Evolutionary conservation across 1,140 invertebrate genomes (phyloP).

Genomic region (Steinernema khuongi): DNA sequence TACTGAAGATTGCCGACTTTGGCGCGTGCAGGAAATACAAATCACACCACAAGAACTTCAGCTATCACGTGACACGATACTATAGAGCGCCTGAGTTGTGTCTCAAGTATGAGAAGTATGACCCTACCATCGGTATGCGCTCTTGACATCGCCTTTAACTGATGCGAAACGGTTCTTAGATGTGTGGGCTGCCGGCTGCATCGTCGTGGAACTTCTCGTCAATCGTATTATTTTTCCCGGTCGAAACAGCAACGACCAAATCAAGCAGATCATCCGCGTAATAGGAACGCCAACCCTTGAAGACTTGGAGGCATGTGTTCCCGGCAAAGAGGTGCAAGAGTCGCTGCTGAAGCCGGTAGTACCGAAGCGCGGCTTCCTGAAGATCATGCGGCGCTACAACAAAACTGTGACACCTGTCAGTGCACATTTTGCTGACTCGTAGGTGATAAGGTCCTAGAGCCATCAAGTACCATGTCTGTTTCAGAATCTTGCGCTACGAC

Average conservation of each 20-base stretch:
- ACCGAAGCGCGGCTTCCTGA: slow-evolving; percentile 26
- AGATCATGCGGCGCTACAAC: slow-evolving; percentile 34
- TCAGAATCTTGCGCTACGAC: slow-evolving; percentile 35
- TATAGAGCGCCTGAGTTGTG: slow-evolving; percentile 34
- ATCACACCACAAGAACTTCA: slow-evolving; percentile 1
- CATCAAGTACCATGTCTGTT: not conserved
- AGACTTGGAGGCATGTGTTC: slow-evolving; percentile 28
- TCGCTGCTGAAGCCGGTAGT: slow-evolving; percentile 7
- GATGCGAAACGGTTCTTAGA: slow-evolving; percentile 62
- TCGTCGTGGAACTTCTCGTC: slow-evolving; percentile 94
- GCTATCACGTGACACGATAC: slow-evolving; percentile 34
- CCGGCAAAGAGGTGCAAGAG: slow-evolving; percentile 18
- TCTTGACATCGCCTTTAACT: not conserved
- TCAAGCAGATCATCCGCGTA: slow-evolving; percentile 32
- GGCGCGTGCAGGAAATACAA: slow-evolving; percentile 26
- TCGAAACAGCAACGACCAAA: slow-evolving; percentile 62
- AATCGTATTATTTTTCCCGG: slow-evolving; percentile 95
- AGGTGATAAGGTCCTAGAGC: slow-evolving; percentile 7
- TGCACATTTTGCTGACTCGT: slow-evolving; percentile 29
- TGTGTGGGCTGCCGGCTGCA: slow-evolving; percentile 98
- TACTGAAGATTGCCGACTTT: slow-evolving; percentile 33
- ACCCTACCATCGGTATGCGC: slow-evolving; percentile 25
- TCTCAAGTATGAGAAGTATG: slow-evolving; percentile 28
- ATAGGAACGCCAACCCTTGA: slow-evolving; percentile 28
- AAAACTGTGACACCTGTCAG: not conserved